These are phyloP conservation scores for Dunckerocampus dactyliophorus DNA, from an alignment of 2,113 vertebrate genomes.

Conservation along the genomic window DNA sequence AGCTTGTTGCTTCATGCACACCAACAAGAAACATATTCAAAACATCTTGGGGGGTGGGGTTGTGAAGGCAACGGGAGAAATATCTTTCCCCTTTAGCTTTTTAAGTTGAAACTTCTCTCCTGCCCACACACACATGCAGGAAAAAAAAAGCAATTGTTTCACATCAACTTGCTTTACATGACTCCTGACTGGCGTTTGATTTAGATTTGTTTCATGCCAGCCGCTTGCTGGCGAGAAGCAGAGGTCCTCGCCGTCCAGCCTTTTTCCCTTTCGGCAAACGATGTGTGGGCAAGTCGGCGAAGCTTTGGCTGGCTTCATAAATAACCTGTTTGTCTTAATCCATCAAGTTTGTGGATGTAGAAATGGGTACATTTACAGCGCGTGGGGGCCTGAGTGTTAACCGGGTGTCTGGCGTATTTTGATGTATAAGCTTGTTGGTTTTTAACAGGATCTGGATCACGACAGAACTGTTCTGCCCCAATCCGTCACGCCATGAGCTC, in stretches of 20 bases:
- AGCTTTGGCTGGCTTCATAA: conserved; percentile 56
- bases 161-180: conserved; percentile 39
- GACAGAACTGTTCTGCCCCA: conserved; percentile 58
- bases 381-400: conserved; percentile 45
- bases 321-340: conserved; percentile 69
- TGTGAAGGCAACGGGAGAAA: conserved; percentile 17
- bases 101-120: conserved; percentile 30
- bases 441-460: conserved; percentile 55
- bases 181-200: conserved; percentile 43
- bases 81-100: conserved; percentile 35
- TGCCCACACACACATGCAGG: conserved; percentile 44
- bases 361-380: conserved; percentile 41
- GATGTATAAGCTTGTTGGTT: conserved; percentile 67
- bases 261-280: conserved; percentile 52
- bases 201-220: conserved; percentile 44
- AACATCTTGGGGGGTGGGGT: neutral
- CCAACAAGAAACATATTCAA: neutral
- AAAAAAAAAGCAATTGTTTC: conserved; percentile 25
- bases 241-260: conserved; percentile 44
- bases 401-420: conserved; percentile 47
- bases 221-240: conserved; percentile 33
- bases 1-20: conserved; percentile 17
- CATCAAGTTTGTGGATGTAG: conserved; percentile 61
- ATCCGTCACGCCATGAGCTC: conserved; percentile 59
- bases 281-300: conserved; percentile 56